Conservation (phyloP, 2,797 vertebrate species). For the Typhlichthys subterraneus region DNA sequence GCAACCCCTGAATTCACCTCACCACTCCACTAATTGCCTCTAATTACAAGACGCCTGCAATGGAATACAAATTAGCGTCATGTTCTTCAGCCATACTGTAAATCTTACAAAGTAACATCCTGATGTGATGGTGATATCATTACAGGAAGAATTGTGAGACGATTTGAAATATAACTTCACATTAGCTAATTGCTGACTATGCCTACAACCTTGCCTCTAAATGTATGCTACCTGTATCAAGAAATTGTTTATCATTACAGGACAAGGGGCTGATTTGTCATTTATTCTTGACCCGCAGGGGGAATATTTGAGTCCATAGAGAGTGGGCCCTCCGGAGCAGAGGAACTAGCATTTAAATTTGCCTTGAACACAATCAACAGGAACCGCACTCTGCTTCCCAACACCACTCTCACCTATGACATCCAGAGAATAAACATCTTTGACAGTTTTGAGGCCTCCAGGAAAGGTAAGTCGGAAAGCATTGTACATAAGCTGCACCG, state of each 20-base stretch:
- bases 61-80: slow-evolving; percentile 58
- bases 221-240: slow-evolving; percentile 30
- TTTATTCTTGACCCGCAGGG: slow-evolving; percentile 70
- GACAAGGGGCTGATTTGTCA: slow-evolving; percentile 18
- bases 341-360: slow-evolving; percentile 98
- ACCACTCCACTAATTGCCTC: slow-evolving; percentile 62
- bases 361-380: slow-evolving; percentile 99
- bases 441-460: slow-evolving; percentile 98
- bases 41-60: slow-evolving; percentile 58
- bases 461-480: slow-evolving; percentile 86
- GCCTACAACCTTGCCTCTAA: slow-evolving; percentile 29
- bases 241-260: slow-evolving; percentile 37
- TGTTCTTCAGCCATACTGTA: slow-evolving; percentile 25
- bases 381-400: slow-evolving; percentile 96
- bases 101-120: slow-evolving; percentile 21
- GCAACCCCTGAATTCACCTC: slow-evolving; percentile 65
- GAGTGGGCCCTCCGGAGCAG: slow-evolving; percentile 95
- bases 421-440: slow-evolving; percentile 99
- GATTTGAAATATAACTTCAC: slow-evolving; percentile 22
- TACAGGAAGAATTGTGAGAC: not conserved
- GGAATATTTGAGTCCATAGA: slow-evolving; percentile 99
- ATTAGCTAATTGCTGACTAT: slow-evolving; percentile 29
- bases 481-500: no score
- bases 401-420: slow-evolving; percentile 97
- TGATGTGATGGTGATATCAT: no score